Percentiles rank a stretch among this genome's conserved stretches.
These are phyloP conservation scores for Euura saliciscinereae DNA, from an alignment of 1,140 invertebrate genomes.

Conservation along the genomic window DNA sequence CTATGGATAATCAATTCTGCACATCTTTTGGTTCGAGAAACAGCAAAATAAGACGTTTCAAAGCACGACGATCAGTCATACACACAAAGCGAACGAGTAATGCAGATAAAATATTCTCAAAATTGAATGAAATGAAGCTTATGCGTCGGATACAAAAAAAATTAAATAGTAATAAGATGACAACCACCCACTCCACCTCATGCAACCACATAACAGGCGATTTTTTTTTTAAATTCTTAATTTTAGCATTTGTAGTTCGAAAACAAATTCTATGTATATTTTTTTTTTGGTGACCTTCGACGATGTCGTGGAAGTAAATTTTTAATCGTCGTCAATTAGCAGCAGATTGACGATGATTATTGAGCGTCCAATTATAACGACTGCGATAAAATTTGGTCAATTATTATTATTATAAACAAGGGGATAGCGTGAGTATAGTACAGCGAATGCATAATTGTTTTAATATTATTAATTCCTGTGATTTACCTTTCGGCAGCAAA, in stretches of 20 bases:
- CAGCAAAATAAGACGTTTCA: not conserved
- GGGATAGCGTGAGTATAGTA: not conserved
- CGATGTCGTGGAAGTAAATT: too few relatives aligned
- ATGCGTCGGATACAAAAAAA: not conserved
- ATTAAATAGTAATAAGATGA: not conserved
- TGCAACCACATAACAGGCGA: not conserved
- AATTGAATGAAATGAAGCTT: not conserved
- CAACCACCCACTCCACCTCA: not conserved
- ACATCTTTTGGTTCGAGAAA: not conserved
- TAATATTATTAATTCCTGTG: slow-evolving; percentile 44
- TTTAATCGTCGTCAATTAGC: too few relatives aligned
- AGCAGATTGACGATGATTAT: too few relatives aligned
- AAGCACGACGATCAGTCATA: not conserved
- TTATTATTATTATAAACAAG: not conserved
- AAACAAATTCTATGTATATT: too few relatives aligned
- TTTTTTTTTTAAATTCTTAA: not conserved
- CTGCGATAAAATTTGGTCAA: not conserved
- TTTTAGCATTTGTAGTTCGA: not conserved
- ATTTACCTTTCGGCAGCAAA: slow-evolving; percentile 55
- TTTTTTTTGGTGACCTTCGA: too few relatives aligned
- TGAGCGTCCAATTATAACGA: not conserved
- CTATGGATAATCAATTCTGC: not conserved
- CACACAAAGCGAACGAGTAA: not conserved
- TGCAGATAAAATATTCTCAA: not conserved
- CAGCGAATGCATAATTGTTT: not conserved